These are phyloP conservation scores for Nothoprocta pentlandii DNA, from an alignment of 2,113 vertebrate genomes.

Conservation along the genomic window DNA sequence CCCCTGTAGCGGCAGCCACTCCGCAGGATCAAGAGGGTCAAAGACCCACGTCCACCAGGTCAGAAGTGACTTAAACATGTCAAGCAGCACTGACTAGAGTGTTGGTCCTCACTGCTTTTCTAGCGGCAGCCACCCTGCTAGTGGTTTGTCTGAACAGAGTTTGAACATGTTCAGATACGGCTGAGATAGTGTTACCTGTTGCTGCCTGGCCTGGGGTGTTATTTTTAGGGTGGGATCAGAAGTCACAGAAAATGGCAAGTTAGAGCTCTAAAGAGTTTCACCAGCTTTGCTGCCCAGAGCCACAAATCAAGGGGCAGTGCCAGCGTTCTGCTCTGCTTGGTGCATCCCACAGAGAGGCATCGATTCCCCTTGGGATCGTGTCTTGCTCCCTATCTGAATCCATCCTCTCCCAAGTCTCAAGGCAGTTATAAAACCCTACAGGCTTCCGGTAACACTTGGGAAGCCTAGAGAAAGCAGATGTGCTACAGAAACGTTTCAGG, in stretches of 20 bases:
- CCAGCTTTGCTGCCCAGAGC: neutral
- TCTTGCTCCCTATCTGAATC: neutral
- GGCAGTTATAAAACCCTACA: neutral
- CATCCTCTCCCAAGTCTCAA: neutral
- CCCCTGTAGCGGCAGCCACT: rapidly evolving
- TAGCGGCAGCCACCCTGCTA: rapidly evolving
- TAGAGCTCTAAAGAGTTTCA: neutral
- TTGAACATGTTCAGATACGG: neutral
- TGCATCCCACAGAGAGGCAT: neutral
- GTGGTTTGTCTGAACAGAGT: neutral
- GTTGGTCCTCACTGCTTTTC: rapidly evolving
- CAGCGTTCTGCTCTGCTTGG: neutral
- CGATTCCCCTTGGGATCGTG: neutral
- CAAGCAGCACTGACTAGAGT: neutral
- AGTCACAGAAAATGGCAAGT: neutral
- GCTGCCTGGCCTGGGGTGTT: neutral
- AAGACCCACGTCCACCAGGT: rapidly evolving
- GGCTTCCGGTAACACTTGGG: neutral
- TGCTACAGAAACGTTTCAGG: neutral
- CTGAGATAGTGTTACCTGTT: neutral
- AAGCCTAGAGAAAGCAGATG: constrained; percentile 34
- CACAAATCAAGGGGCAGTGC: neutral
- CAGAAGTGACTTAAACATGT: rapidly evolving
- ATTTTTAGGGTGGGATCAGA: neutral
- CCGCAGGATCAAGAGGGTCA: neutral